Conservation (phyloP, 2,888 invertebrate genomes). For the Drosophila engyochracea region DNA sequence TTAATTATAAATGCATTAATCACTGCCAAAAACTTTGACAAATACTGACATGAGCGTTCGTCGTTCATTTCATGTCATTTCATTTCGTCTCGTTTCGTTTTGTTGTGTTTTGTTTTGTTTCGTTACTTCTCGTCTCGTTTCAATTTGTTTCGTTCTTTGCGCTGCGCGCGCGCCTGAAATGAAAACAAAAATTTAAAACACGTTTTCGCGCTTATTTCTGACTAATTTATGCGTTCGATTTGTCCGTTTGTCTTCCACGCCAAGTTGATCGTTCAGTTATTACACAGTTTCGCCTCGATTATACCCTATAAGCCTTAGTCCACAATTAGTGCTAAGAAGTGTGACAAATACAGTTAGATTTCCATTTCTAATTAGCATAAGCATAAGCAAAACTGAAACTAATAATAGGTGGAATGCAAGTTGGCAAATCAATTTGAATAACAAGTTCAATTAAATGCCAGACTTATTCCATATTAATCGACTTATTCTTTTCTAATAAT, state of each 20-base stretch:
- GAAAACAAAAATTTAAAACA: constrained; percentile 80
- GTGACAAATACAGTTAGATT: background rate
- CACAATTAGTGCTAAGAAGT: background rate
- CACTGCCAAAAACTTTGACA: constrained; percentile 83
- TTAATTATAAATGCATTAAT: constrained; percentile 84
- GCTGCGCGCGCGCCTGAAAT: constrained; percentile 59
- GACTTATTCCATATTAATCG: background rate
- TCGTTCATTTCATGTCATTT: constrained; percentile 63
- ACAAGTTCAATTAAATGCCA: too few species aligned
- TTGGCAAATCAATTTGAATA: background rate
- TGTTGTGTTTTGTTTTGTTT: background rate
- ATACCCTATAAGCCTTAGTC: constrained; percentile 40
- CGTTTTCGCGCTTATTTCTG: constrained; percentile 82
- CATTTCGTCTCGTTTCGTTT: constrained; percentile 25
- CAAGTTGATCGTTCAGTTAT: constrained; percentile 49
- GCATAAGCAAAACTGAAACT: background rate
- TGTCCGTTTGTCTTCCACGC: constrained; percentile 53
- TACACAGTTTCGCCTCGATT: constrained; percentile 54
- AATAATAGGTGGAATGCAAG: background rate
- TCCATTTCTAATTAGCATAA: background rate
- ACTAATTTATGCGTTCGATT: constrained; percentile 80
- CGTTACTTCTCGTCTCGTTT: constrained; percentile 6
- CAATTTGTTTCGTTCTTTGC: constrained; percentile 29
- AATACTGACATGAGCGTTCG: constrained; percentile 81
- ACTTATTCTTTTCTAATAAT: background rate